These are phyloP conservation scores for Apantesis nais DNA, from an alignment of 2,888 invertebrate genomes.

Conservation along the genomic window DNA sequence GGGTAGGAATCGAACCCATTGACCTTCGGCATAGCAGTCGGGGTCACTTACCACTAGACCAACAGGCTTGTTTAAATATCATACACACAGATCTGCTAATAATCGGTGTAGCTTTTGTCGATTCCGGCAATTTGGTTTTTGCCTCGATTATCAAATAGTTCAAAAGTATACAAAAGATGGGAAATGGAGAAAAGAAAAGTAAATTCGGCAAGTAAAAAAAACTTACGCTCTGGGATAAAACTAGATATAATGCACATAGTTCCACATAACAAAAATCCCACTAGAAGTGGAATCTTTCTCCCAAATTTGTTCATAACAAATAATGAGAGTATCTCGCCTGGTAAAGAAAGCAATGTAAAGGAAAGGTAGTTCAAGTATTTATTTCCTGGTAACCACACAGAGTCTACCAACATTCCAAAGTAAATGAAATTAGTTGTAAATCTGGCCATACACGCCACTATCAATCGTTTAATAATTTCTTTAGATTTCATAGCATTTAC, in stretches of 20 bases:
- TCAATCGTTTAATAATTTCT: slow-evolving; percentile 62
- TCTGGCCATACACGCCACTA: slow-evolving; percentile 58
- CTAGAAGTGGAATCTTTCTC: slow-evolving; percentile 64
- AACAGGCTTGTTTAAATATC: too few species aligned
- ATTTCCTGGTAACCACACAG: slow-evolving; percentile 73
- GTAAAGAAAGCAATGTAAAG: slow-evolving; percentile 72
- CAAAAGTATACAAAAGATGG: neutral
- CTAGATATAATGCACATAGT: slow-evolving; percentile 60
- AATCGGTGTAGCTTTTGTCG: too few species aligned
- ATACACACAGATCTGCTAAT: too few species aligned
- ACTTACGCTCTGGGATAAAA: slow-evolving; percentile 66
- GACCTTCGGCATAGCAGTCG: too few species aligned
- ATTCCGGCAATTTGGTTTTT: neutral
- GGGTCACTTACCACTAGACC: too few species aligned
- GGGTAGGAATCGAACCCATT: too few species aligned
- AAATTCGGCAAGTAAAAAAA: neutral
- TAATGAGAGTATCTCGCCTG: slow-evolving; percentile 69
- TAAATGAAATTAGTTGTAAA: slow-evolving; percentile 72
- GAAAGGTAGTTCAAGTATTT: slow-evolving; percentile 73
- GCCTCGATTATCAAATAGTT: neutral
- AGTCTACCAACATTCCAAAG: slow-evolving; percentile 72
- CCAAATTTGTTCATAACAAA: slow-evolving; percentile 73
- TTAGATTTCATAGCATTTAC: slow-evolving; percentile 62
- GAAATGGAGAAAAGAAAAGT: too few species aligned
- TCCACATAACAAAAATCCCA: slow-evolving; percentile 64